Conservation (phyloP, 2,797 vertebrate genomes). For the Danio jaintianensis region DNA sequence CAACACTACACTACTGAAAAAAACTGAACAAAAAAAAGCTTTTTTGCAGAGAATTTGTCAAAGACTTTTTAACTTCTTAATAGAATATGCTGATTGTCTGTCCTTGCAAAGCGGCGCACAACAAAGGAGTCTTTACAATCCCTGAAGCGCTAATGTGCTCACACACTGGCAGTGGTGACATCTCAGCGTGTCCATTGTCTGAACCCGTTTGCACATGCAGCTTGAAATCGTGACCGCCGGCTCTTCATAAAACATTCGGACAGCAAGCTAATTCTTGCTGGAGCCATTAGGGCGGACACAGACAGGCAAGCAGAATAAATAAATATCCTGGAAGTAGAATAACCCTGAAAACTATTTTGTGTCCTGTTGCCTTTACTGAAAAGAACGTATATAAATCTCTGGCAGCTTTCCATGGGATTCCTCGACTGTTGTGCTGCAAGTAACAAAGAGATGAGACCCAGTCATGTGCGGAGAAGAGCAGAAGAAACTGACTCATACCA, state of each 20-base stretch:
- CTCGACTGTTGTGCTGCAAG: neutral
- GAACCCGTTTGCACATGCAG: constrained; percentile 22
- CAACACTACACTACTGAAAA: too few species aligned
- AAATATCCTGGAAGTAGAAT: constrained; percentile 46
- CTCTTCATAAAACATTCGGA: constrained; percentile 26
- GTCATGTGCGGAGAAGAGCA: constrained; percentile 19
- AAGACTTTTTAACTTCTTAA: constrained; percentile 41
- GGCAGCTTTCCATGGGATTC: constrained; percentile 22
- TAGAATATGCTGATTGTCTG: neutral
- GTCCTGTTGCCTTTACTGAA: constrained; percentile 37
- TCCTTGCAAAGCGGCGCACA: neutral
- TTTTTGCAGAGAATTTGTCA: neutral
- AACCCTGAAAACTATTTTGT: constrained; percentile 19
- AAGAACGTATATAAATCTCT: constrained; percentile 53
- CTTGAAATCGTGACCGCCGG: constrained; percentile 13
- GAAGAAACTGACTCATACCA: constrained; percentile 78
- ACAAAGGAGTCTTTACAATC: constrained; percentile 15
- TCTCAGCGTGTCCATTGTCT: constrained; percentile 54
- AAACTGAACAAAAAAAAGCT: too few species aligned
- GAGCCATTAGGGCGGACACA: constrained; percentile 24
- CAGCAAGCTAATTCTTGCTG: constrained; percentile 36
- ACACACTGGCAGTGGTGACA: neutral
- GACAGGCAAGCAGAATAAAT: constrained; percentile 50
- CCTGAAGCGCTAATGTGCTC: neutral
- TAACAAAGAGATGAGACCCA: constrained; percentile 45